Conservation (phyloP, 2,797 vertebrate genomes). For the Argya squamiceps region DNA sequence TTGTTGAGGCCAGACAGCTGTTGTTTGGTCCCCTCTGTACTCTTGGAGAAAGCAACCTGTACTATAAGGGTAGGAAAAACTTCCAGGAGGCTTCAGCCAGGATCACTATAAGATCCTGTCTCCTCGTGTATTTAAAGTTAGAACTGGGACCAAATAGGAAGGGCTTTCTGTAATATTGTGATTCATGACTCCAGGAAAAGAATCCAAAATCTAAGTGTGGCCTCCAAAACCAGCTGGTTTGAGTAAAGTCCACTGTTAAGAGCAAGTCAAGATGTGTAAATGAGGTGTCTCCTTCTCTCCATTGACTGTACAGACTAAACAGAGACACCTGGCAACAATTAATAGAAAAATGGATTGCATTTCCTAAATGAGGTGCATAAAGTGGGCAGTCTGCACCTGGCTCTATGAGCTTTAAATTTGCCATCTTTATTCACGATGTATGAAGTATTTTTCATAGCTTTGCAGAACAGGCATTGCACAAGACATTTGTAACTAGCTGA, state of each 20-base stretch:
- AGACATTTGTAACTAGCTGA: constrained; percentile 57
- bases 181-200: not conserved
- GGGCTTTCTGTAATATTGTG: not conserved
- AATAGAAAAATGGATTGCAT: constrained; percentile 62
- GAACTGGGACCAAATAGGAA: not conserved
- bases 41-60: not conserved
- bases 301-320: constrained; percentile 64
- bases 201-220: not conserved
- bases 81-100: not conserved
- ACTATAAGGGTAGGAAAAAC: not conserved
- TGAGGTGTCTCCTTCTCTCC: constrained; percentile 66
- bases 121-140: not conserved
- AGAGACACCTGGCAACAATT: constrained; percentile 65
- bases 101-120: not conserved
- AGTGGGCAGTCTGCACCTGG: constrained; percentile 64
- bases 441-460: constrained; percentile 51
- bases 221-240: constrained; percentile 29
- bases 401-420: constrained; percentile 35
- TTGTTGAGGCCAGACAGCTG: not conserved
- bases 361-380: constrained; percentile 65
- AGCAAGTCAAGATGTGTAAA: constrained; percentile 57
- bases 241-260: constrained; percentile 7
- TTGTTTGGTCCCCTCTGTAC: not conserved
- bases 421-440: constrained; percentile 10
- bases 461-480: constrained; percentile 40